Percentiles rank a stretch among this genome's conserved stretches.
Evolutionary conservation across 2,113 vertebrate genomes (phyloP).

Genomic region (Myodes glareolus): DNA sequence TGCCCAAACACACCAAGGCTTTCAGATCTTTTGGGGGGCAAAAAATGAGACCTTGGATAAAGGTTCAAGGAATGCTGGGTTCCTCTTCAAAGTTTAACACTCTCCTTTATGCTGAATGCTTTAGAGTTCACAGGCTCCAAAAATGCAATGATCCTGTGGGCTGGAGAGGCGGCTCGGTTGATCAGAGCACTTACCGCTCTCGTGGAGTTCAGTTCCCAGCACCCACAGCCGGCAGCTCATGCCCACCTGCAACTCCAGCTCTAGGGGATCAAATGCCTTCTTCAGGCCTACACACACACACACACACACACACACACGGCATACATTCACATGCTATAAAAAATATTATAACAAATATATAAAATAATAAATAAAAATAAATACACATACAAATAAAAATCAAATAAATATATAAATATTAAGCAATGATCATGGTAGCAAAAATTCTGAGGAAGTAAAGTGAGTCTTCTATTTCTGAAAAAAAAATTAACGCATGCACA

Average conservation of each 20-base stretch:
- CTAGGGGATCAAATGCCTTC: not conserved
- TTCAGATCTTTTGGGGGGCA: not conserved
- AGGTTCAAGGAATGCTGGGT: not conserved
- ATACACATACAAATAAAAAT: not conserved
- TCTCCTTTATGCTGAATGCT: conserved; percentile 59
- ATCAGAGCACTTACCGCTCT: not conserved
- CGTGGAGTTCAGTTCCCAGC: not conserved
- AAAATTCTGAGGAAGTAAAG: not conserved
- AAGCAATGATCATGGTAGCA: not conserved
- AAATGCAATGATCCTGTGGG: not conserved
- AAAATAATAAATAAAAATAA: no score
- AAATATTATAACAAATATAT: no score
- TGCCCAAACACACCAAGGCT: not conserved
- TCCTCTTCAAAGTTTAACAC: not conserved
- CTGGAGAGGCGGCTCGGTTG: not conserved
- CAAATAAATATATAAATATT: not conserved
- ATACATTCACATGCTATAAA: not conserved
- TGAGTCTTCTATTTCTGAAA: not conserved
- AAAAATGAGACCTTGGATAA: conserved; percentile 30
- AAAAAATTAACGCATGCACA: not conserved
- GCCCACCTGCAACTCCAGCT: not conserved
- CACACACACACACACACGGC: not conserved
- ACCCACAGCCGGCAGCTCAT: not conserved
- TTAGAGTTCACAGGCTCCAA: not conserved
- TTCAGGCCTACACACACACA: not conserved